Evolutionary conservation across 2,888 invertebrate genomes (phyloP).

Genomic region (Danaus chrysippus): DNA sequence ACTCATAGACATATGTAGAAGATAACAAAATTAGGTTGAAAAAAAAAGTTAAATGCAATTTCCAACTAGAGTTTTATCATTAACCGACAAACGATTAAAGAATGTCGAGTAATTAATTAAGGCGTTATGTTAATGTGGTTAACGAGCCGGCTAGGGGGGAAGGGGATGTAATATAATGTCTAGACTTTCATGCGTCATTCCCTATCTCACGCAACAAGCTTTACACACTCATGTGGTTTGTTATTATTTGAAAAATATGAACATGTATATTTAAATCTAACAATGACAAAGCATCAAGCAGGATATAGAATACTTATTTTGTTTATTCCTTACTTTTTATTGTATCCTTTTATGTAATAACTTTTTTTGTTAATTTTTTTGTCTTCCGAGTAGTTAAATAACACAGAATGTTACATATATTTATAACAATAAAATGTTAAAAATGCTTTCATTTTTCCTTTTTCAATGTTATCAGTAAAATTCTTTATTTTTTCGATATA

Average conservation of each 20-base stretch:
- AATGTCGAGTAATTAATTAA: slow-evolving; percentile 66
- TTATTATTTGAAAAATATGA: neutral
- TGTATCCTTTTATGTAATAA: too few species aligned
- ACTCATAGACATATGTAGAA: too few species aligned
- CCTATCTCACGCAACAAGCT: slow-evolving; percentile 67
- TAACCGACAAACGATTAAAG: slow-evolving; percentile 43
- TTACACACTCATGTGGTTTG: slow-evolving; percentile 33
- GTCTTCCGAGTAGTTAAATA: too few species aligned
- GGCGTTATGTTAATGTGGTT: slow-evolving; percentile 57
- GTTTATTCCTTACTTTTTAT: too few species aligned
- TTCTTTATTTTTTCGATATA: neutral
- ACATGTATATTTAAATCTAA: neutral
- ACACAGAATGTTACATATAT: neutral
- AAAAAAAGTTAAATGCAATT: neutral
- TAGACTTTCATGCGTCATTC: slow-evolving; percentile 67
- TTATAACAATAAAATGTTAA: neutral
- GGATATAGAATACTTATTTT: too few species aligned
- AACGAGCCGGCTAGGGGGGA: slow-evolving; percentile 37
- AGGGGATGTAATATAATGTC: slow-evolving; percentile 43
- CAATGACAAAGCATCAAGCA: too few species aligned
- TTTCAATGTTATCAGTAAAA: neutral
- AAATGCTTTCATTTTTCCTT: neutral
- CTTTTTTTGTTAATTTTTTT: too few species aligned
- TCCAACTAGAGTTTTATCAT: slow-evolving; percentile 21
- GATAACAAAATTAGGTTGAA: too few species aligned